Base-by-base conservation (phyloP, 2,797 vertebrate genomes). In the Aulostomus chinensis region DNA sequence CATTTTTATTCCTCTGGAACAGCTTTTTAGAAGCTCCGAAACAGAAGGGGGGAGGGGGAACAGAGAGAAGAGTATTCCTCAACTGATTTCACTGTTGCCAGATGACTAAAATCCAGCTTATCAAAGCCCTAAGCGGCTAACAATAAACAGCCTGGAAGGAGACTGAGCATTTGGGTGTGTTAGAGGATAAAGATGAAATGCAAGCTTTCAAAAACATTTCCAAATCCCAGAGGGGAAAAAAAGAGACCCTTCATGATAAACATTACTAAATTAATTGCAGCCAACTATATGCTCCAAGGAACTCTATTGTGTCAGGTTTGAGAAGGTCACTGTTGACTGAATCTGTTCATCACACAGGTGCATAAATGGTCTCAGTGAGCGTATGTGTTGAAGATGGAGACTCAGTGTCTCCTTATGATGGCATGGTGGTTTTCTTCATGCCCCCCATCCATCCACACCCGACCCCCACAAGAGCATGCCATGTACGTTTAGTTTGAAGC, bases 281-380 rank as follows among this genome's bases (percentile, higher is more conserved):
- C 59, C 58, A 60, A 46, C 79, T 74, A 68, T 64, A 57, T 79
- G 76, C 55, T 65, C 45, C 16, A 2, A 31, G n/a, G 51, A 66
- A 73, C 67, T 50, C 57, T 61, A 50, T 38, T 15, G 52, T 36
- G 55, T 48, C 70, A 66, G 46, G 63, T 60, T 53, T 55, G 64
- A 66, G 53, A 70, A 62, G 55, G 67, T 68, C 73, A 57, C 66
- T 51, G 59, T 73, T 84, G 68, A 73, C 61, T 59, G 76, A 65
- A 43, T 73, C 70, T 85, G 80, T 75, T 76, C 69, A 80, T 84
- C 74, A 76, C 74, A 60, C 63, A 58, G 59, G 71, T 68, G 66
- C 47, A n/a, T n/a, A n/a, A n/a, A n/a, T n/a, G n/a, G n/a, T n/a
- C n/a, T n/a, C n/a, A n/a, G n/a, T n/a, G n/a, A n/a, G n/a, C n/a